Percentiles rank a stretch among this genome's conserved stretches.
Conservation (phyloP, 2,113 vertebrate species). For the Percopsis transmontana region DNA sequence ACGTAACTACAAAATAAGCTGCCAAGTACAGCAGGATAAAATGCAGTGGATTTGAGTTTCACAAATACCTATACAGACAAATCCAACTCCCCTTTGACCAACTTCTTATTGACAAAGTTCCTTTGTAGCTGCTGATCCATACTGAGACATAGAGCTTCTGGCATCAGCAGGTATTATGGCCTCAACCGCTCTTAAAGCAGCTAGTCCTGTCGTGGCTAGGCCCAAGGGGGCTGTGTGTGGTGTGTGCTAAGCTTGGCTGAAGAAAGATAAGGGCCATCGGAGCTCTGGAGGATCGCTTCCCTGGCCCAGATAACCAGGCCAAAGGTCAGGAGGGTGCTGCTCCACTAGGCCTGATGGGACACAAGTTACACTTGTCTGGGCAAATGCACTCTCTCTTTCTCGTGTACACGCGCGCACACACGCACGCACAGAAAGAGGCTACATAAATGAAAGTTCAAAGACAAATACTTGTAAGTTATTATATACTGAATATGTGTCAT, state of each 20-base stretch:
- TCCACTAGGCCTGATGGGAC: conserved; percentile 10
- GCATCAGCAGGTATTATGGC: conserved; percentile 12
- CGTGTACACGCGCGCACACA: neutral
- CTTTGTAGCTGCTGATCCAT: neutral
- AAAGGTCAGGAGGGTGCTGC: conserved; percentile 36
- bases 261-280: conserved; percentile 41
- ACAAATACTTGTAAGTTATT: neutral
- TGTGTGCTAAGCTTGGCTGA: conserved; percentile 28
- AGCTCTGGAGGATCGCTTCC: conserved; percentile 34
- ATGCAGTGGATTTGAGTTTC: neutral
- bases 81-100: neutral
- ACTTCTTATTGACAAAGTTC: conserved; percentile 12
- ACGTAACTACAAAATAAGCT: no score
- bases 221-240: neutral
- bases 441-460: conserved; percentile 1
- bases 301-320: conserved; percentile 43
- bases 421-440: neutral
- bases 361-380: neutral
- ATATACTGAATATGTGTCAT: no score
- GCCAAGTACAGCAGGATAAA: neutral
- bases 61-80: neutral
- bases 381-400: neutral
- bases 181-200: conserved; percentile 7
- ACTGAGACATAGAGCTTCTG: conserved; percentile 17
- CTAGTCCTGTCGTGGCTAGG: neutral